These are phyloP conservation scores for Digitonthophagus gazella DNA, from an alignment of 2,888 invertebrate genomes.

Conservation along the genomic window DNA sequence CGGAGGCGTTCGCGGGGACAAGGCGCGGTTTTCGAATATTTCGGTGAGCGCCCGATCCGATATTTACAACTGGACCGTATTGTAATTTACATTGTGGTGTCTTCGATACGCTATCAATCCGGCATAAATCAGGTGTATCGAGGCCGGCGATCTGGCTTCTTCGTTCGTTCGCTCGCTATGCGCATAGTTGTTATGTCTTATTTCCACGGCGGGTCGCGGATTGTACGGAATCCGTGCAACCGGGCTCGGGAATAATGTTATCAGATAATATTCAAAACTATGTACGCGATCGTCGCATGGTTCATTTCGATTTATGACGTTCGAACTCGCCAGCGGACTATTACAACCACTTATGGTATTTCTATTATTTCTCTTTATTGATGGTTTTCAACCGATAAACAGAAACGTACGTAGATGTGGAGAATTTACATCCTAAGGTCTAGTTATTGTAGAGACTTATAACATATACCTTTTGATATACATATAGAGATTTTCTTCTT, in stretches of 20 bases:
- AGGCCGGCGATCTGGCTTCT: constrained; percentile 34
- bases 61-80: constrained; percentile 49
- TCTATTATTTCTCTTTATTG: neutral
- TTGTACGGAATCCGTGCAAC: constrained; percentile 40
- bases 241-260: constrained; percentile 39
- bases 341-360: neutral
- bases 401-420: neutral
- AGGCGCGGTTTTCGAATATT: constrained; percentile 26
- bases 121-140: constrained; percentile 46
- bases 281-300: constrained; percentile 18
- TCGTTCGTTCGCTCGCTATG: constrained; percentile 7
- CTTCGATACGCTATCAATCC: constrained; percentile 50
- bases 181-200: constrained; percentile 42
- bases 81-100: constrained; percentile 52
- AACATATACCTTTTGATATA: too few species aligned
- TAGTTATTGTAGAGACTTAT: too few species aligned
- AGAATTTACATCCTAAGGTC: neutral
- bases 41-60: constrained; percentile 31
- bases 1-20: constrained; percentile 14
- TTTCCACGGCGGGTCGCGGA: constrained; percentile 35
- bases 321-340: neutral
- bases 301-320: constrained; percentile 11
- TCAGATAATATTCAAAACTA: constrained; percentile 36
- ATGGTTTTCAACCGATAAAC: neutral
- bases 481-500: neutral